Conservation (phyloP, 2,797 vertebrate genomes). For the Sylvia borin region DNA sequence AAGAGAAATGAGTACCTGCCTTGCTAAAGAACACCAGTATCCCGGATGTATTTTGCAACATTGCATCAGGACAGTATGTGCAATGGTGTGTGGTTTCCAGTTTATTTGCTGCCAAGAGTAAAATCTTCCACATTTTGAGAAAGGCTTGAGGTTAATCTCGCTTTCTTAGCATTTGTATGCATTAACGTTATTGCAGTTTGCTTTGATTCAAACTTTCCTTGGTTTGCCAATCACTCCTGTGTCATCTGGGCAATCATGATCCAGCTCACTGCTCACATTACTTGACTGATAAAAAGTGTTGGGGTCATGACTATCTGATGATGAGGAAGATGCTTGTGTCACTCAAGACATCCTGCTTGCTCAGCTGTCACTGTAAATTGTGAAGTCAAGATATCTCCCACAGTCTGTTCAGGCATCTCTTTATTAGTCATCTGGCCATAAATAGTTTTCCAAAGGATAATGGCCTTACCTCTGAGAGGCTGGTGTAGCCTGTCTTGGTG, state of each 20-base stretch:
- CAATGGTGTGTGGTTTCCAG: conserved; percentile 48
- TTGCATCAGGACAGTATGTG: conserved; percentile 19
- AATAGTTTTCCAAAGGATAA: neutral
- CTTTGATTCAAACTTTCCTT: neutral
- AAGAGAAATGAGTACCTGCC: neutral
- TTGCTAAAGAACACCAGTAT: conserved; percentile 19
- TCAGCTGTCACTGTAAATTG: neutral
- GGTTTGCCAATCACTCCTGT: neutral
- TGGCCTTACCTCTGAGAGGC: neutral
- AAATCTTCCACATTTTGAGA: conserved; percentile 1
- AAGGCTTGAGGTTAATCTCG: neutral
- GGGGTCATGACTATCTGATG: neutral
- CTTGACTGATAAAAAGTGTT: neutral
- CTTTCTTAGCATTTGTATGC: neutral
- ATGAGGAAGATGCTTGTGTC: neutral
- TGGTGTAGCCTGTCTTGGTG: neutral
- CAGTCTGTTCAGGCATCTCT: neutral
- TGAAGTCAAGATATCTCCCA: neutral
- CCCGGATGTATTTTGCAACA: conserved; percentile 54
- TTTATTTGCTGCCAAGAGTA: neutral
- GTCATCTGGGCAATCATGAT: neutral
- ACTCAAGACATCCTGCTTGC: neutral
- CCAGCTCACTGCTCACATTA: neutral
- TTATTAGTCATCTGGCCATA: neutral
- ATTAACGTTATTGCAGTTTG: neutral